phyloP scores from a whole-genome alignment of 2,888 invertebrate genomes.

The Vesta saturnalis region DNA sequence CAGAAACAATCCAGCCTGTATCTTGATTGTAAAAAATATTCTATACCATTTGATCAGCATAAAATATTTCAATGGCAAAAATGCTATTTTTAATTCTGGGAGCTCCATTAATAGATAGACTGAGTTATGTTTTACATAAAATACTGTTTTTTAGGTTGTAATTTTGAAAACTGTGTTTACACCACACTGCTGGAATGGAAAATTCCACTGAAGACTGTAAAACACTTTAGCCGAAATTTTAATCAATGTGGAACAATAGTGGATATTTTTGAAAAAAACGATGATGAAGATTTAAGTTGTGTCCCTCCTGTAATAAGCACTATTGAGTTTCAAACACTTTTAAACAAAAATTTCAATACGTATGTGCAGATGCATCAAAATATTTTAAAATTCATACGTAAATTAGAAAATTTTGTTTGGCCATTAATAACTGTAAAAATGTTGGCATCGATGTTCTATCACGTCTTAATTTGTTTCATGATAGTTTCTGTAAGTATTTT shows the following conservation, averaged over 20 bases:
- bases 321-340: not conserved
- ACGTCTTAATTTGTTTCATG: conserved; percentile 19
- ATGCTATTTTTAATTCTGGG: too few species aligned
- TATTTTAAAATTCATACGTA: conserved; percentile 9
- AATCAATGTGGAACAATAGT: not conserved
- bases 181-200: not conserved
- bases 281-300: not conserved
- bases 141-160: conserved; percentile 16
- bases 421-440: conserved; percentile 19
- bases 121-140: too few species aligned
- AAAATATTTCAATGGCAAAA: too few species aligned
- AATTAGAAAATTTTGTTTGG: conserved; percentile 17
- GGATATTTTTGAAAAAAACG: not conserved
- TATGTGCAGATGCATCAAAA: conserved; percentile 14
- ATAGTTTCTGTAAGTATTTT: conserved; percentile 19
- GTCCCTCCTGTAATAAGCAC: not conserved
- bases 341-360: not conserved
- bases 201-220: not conserved
- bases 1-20: too few species aligned
- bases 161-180: conserved; percentile 25
- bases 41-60: too few species aligned
- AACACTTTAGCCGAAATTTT: conserved; percentile 13
- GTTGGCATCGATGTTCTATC: conserved; percentile 18
- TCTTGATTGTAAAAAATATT: too few species aligned
- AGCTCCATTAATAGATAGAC: too few species aligned